Evolutionary conservation across 2,797 vertebrate species (phyloP).

Genomic region (Brachyrhaphis roseni): DNA sequence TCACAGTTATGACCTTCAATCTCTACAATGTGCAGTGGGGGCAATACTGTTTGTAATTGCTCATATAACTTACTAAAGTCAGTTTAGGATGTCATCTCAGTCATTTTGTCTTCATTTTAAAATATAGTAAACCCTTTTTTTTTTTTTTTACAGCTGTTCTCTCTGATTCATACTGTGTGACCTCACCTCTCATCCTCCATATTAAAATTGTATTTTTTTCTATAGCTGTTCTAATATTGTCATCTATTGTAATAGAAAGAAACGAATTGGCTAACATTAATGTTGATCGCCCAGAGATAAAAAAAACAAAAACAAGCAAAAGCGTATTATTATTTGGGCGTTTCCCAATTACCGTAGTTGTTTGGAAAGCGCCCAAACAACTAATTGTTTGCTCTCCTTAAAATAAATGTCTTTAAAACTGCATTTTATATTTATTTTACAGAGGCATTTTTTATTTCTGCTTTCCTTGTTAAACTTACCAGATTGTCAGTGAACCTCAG

Average conservation of each 20-base stretch:
- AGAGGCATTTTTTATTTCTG: not conserved
- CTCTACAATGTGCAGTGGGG: not conserved
- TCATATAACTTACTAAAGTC: not conserved
- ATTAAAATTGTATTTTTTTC: not conserved
- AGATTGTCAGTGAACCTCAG: not conserved
- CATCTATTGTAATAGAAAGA: not conserved
- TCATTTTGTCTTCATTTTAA: not conserved
- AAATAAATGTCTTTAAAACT: not conserved
- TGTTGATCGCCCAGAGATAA: not conserved
- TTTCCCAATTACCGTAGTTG: no score
- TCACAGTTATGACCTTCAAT: not conserved
- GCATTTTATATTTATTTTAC: no score
- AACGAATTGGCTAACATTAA: not conserved
- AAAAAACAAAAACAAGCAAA: no score
- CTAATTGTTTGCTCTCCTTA: not conserved
- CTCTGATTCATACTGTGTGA: not conserved
- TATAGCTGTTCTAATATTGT: not conserved
- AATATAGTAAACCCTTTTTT: not conserved
- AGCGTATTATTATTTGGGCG: no score
- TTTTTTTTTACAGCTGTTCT: not conserved
- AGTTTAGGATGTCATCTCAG: not conserved
- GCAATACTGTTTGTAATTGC: not conserved
- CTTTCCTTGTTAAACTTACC: not conserved
- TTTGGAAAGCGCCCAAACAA: not conserved
- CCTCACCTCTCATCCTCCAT: not conserved